Base-by-base conservation (phyloP, 1,140 invertebrate genomes). In the Hestina assimilis region DNA sequence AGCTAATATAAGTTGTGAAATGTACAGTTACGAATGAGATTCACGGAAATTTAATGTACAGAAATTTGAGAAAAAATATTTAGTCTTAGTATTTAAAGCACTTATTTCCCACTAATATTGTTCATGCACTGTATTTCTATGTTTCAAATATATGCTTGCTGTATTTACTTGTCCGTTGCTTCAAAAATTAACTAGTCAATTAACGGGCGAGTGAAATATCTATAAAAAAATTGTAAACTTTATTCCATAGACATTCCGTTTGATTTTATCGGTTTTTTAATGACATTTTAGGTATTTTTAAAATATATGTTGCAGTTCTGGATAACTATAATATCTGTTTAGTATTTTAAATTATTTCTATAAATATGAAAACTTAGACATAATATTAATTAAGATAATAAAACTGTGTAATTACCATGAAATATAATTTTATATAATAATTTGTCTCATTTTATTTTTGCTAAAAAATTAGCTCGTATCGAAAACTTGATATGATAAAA, bases 21-120 rank as follows among this genome's bases (percentile, higher is more conserved):
- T 87, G 83, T 87, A 87, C 84, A 87, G 84, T 87, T 87, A 87
- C 84, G 79, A 72, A 83, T 87, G 84, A 87, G 84, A 87, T 87
- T 87, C 71, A 65, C 72, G 68, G 31, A 55, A 62, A 66, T 65
- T 72, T 73, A 67, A 72, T 85, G 79, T 84, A 84, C 74, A 83
- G 73, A 66, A 58, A 29, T 60, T 47, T 62, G 47, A 63, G 17
- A 46, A 46, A 38, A 51, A 23, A 48, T 38, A 42, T 47, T 50
- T 50, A 51, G 47, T 50, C 48, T 11, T 58, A 54, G 31, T 33
- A 23, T 41, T 48, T 31, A 35, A 31, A 20, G 45, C 20, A 26
- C 7, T 53, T 38, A 29, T n/a, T n/a, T n/a, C n/a, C n/a, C n/a
- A n/a, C n/a, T n/a, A n/a, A n/a, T n/a, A n/a, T n/a, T n/a, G n/a